Evolutionary conservation across 64 coral and sea anemone species (phyloP), one percentile per base, ranked within the genome.

Genomic region (Pocillopora verrucosa): DNA sequence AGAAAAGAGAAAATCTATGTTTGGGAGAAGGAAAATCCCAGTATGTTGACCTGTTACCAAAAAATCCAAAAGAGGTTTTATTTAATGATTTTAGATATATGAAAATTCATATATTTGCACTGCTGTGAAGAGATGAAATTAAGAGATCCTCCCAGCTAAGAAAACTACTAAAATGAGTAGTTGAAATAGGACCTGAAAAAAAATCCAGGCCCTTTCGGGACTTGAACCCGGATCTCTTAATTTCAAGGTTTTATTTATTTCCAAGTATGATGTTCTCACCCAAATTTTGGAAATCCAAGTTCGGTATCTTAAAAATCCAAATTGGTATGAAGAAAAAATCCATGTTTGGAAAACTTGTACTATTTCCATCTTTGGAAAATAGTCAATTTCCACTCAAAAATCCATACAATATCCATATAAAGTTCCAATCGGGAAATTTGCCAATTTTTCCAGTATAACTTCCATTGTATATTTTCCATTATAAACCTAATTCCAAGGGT

Each of bases 1-100:
- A 30, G 30, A 30, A 30, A 30, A 30, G 30, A 30, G 30, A 30
- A 30, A 30, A 30, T 67, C 63, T 20, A 67, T 67, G 22, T 67
- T 67, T 67, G 63, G 63, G 63, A 67, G 22, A 67, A 67, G 63
- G 63, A 67, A 67, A 67, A 67, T 67, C 63, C 63, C 63, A 67
- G 4, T 67, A 67, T 1, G 63, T 67, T 67, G 13, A 67, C 12
- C 4, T 67, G 63, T 67, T 67, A 6, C 16, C 63, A 67, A 19
- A 67, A 67, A 67, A 67, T 67, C 63, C 63, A 67, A 67, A 67
- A 30, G 0, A 30, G 30, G 30, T 30, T 30, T 30, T 30, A 30
- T 30, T 30, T 30, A 30, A 30, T 30, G 30, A 30, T 30, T 30
- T 30, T 30, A 30, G 30, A 30, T 30, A 30, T 30, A 30, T 30